Percentiles rank a stretch among this genome's conserved stretches.
Conservation (phyloP, 2,888 invertebrate species). For the Willowsia nigromaculata region DNA sequence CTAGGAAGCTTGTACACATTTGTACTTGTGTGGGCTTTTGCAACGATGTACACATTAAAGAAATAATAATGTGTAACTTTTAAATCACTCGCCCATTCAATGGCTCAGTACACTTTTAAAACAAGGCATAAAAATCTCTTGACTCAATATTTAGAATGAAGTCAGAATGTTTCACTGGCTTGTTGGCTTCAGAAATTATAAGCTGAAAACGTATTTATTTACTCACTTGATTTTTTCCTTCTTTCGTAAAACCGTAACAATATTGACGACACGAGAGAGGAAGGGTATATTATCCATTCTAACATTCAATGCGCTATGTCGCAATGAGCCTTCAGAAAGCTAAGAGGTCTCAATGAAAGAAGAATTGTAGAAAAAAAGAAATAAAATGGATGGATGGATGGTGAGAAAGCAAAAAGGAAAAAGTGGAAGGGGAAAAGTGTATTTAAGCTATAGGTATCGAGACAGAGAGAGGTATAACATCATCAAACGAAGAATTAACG, state of each 20-base stretch:
- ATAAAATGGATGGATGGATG: constrained; percentile 29
- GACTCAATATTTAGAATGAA: not conserved
- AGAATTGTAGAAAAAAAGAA: constrained; percentile 3
- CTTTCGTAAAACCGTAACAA: not conserved
- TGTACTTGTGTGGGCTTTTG: not conserved
- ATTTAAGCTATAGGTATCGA: not conserved
- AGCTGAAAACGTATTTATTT: constrained; percentile 19
- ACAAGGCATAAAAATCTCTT: not conserved
- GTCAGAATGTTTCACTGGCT: not conserved
- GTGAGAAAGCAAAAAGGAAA: constrained; percentile 49
- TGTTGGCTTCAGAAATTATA: not conserved
- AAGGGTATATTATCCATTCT: not conserved
- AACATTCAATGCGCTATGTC: not conserved
- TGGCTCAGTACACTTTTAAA: not conserved
- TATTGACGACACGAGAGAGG: constrained; percentile 8
- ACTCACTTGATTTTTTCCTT: not conserved
- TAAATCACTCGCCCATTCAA: not conserved
- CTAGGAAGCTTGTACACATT: not conserved
- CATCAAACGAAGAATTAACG: not conserved
- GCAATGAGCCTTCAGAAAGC: constrained; percentile 3
- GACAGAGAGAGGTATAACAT: not conserved
- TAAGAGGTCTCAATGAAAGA: not conserved
- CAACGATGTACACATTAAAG: not conserved
- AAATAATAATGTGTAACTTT: not conserved
- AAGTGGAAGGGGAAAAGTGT: not conserved